These are phyloP conservation scores for Leptobrachium ailaonicum DNA, from an alignment of 2,113 vertebrate species.

Conservation along the genomic window DNA sequence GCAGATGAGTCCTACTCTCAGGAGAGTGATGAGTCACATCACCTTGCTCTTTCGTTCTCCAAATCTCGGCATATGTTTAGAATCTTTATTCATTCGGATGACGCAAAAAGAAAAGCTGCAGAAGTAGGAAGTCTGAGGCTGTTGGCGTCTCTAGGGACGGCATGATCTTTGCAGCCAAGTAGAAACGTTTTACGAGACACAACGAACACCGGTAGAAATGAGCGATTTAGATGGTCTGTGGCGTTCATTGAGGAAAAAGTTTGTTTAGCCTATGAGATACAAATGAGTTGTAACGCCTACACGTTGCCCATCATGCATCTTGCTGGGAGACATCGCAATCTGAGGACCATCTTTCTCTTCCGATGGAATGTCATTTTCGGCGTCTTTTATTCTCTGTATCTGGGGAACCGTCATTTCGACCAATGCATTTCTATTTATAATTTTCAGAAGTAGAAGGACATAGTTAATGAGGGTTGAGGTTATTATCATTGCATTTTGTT, in stretches of 20 bases:
- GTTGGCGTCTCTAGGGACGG: slow-evolving; percentile 24
- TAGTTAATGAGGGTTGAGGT: not conserved
- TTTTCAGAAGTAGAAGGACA: not conserved
- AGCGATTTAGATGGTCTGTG: slow-evolving; percentile 4
- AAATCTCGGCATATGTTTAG: slow-evolving; percentile 42
- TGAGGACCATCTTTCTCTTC: not conserved
- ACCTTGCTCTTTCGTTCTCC: slow-evolving; percentile 44
- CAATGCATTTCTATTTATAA: not conserved
- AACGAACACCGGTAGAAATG: not conserved
- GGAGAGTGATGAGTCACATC: slow-evolving; percentile 42
- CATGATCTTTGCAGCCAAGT: slow-evolving; percentile 35
- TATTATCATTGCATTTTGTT: not conserved
- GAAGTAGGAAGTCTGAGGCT: slow-evolving; percentile 17
- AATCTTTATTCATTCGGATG: slow-evolving; percentile 35
- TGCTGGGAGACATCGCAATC: not conserved
- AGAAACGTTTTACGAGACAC: slow-evolving; percentile 1
- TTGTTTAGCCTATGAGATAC: not conserved
- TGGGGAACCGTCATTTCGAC: not conserved
- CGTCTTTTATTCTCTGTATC: not conserved
- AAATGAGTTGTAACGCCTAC: not conserved
- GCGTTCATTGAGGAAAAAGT: not conserved
- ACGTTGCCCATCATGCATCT: not conserved
- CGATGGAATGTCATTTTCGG: not conserved
- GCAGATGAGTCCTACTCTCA: slow-evolving; percentile 35
- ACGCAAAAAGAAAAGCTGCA: slow-evolving; percentile 31